phyloP scores from a whole-genome alignment of 2,888 invertebrate genomes.

The Epinotia nisella region DNA sequence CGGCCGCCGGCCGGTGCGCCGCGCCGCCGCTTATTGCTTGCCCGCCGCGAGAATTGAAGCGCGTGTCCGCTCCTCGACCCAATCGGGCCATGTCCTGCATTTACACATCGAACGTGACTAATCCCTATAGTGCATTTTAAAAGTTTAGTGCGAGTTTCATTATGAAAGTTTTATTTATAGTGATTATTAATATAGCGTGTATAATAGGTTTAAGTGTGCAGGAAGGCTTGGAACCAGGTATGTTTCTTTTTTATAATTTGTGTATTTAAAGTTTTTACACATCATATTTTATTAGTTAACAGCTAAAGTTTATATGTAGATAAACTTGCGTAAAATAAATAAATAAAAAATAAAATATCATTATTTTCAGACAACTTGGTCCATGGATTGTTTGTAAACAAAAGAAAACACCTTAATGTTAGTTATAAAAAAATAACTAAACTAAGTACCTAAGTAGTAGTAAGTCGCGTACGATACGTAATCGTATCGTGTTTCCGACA shows the following conservation, averaged over 20 bases:
- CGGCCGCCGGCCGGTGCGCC: slow-evolving; percentile 64
- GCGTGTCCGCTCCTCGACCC: slow-evolving; percentile 77
- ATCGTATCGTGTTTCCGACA: no score
- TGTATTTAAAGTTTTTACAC: background rate
- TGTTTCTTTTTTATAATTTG: slow-evolving; percentile 46
- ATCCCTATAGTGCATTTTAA: slow-evolving; percentile 47
- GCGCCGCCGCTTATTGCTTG: slow-evolving; percentile 73
- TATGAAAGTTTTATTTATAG: slow-evolving; percentile 27
- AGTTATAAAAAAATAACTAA: no score
- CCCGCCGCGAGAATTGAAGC: slow-evolving; percentile 78
- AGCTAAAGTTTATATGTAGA: no score
- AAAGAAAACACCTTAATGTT: no score
- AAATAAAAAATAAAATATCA: no score
- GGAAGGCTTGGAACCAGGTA: slow-evolving; percentile 67
- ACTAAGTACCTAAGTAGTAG: no score
- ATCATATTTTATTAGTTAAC: background rate
- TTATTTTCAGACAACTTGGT: no score
- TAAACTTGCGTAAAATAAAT: no score
- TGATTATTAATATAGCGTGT: slow-evolving; percentile 27
- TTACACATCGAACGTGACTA: slow-evolving; percentile 59
- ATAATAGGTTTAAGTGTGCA: slow-evolving; percentile 56
- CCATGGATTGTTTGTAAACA: no score
- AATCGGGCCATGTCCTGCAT: slow-evolving; percentile 67
- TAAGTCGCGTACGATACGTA: no score
- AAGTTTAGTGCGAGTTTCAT: slow-evolving; percentile 25